A percentile compares a stretch with the other conserved stretches of the same genome.
phyloP scores from a whole-genome alignment of 2,113 vertebrate genomes.

The Perca schrenkii region DNA sequence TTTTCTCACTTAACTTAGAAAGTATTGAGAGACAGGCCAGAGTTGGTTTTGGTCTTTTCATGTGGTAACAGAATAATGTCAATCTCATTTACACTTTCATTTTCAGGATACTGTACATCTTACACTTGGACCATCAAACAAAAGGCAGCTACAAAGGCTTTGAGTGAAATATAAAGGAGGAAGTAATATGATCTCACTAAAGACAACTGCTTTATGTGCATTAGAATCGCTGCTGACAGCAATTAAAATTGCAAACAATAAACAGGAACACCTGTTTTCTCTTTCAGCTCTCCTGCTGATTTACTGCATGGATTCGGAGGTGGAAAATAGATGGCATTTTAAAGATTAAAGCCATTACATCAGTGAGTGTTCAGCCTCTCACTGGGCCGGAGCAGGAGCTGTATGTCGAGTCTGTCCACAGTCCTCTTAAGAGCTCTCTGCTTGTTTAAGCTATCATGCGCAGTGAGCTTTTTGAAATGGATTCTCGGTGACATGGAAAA shows the following conservation, averaged over 20 bases:
- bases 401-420: constrained; percentile 4
- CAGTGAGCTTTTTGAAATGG: constrained; percentile 78
- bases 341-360: constrained; percentile 66
- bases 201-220: constrained; percentile 18
- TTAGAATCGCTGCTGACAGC: constrained; percentile 32
- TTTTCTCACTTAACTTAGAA: no score
- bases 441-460: constrained; percentile 63
- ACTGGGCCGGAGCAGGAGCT: constrained; percentile 13
- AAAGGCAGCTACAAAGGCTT: neutral
- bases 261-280: constrained; percentile 50
- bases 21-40: neutral
- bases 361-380: constrained; percentile 44
- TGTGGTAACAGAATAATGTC: neutral
- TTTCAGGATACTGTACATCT: neutral
- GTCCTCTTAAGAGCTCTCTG: constrained; percentile 46
- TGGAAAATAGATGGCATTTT: constrained; percentile 61
- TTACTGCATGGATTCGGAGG: constrained; percentile 44
- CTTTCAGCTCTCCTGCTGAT: constrained; percentile 56
- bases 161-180: constrained; percentile 1
- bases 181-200: neutral
- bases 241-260: constrained; percentile 42
- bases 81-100: neutral
- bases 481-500: constrained; percentile 82
- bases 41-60: neutral
- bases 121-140: neutral